phyloP scores from a whole-genome alignment of 2,113 vertebrate genomes.

The Scytalopus superciliaris region DNA sequence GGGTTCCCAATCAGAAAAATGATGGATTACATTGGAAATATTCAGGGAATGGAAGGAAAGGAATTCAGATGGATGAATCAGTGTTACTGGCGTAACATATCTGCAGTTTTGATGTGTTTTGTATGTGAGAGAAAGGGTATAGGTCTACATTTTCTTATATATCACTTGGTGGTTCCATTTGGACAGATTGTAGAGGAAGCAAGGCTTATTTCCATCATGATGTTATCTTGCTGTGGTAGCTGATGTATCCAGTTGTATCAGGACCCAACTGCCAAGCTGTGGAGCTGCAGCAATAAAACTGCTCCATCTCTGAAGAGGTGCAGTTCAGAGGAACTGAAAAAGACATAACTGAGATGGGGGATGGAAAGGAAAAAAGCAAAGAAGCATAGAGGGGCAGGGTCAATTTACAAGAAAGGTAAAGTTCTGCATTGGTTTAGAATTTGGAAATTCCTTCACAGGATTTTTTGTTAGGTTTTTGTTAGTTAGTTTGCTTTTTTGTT shows the following conservation, averaged over 20 bases:
- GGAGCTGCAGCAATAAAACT: neutral
- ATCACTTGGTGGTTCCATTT: neutral
- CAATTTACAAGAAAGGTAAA: neutral
- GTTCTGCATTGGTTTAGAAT: neutral
- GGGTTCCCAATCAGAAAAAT: neutral
- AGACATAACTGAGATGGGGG: neutral
- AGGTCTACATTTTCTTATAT: neutral
- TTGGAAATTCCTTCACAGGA: neutral
- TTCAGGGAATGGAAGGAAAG: neutral
- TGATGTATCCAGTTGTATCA: neutral
- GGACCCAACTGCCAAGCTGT: neutral
- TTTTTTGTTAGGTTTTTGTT: neutral
- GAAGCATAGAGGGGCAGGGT: fast-evolving
- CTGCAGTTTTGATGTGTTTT: neutral
- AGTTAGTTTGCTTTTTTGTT: too few relatives aligned
- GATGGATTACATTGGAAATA: neutral
- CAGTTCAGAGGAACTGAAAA: neutral
- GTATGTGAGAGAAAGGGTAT: neutral
- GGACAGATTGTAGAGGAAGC: neutral
- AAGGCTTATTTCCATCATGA: neutral
- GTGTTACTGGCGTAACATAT: neutral
- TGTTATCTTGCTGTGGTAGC: neutral
- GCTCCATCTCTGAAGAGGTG: neutral
- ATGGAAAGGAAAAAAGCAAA: neutral
- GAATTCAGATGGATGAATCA: neutral